Evolutionary conservation across 2,888 invertebrate genomes (phyloP), one percentile per base, ranked within the genome.

Genomic region (Germaria angustata): DNA sequence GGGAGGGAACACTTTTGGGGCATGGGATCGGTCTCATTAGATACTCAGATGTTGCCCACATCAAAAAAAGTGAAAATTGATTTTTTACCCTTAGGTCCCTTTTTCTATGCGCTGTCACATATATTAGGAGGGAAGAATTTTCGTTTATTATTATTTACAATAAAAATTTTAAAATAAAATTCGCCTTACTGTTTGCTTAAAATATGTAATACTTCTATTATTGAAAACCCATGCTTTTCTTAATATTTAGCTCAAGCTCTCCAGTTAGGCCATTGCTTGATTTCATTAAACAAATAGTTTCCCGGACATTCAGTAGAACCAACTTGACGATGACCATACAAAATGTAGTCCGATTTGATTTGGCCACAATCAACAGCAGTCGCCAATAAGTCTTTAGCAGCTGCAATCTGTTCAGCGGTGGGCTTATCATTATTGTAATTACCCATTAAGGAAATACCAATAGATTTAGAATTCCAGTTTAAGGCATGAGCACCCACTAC

Each of bases 301-400:
- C 95, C 95, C 0, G 95, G 95, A 84, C 95, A 95, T 84, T 93
- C 93, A 0, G 95, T 95, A 1, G 89, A 88, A 73, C 92, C 88
- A 0, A 92, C 92, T 87, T 93, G 93, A 65, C 92, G 90, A 88
- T 95, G 95, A 0, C 94, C 95, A 0, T 94, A 91, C 36, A 95
- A 89, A 61, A 92, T 92, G 88, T 94, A 94, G 84, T 92, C 91
- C 1, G 91, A 86, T 13, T 88, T 88, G 24, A 95, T 92, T 88
- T 92, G 92, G 2, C 94, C 94, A 1, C 91, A 88, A 3, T 91
- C 86, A 0, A 94, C 92, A 0, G 94, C 95, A 39, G 92, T 92
- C 1, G 91, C 89, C 69, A 95, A 94, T 32, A 95, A 87, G 0
- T 92, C 87, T 80, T 93, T 92, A 0, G 93, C 92, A 1, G 92